phyloP scores from a whole-genome alignment of 2,113 vertebrate genomes.

The Chamaea fasciata region DNA sequence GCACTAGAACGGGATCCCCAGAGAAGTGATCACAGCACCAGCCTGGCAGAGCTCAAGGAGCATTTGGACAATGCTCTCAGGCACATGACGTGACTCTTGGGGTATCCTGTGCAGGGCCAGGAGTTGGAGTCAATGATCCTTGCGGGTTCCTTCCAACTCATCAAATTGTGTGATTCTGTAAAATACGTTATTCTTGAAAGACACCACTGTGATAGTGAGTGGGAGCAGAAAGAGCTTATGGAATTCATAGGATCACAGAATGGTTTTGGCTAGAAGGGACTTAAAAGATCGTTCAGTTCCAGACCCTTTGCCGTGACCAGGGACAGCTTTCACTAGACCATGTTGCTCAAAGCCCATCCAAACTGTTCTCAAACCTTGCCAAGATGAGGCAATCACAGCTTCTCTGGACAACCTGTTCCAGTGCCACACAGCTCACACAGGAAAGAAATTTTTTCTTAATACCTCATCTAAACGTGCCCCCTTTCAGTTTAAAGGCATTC shows the following conservation, averaged over 20 bases:
- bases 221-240: not conserved
- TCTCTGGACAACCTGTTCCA: not conserved
- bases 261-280: not conserved
- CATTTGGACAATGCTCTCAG: not conserved
- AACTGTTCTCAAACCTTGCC: not conserved
- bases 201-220: not conserved
- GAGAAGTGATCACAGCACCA: not conserved
- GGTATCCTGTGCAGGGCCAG: no score
- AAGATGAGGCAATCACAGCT: not conserved
- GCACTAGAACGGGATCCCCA: not conserved
- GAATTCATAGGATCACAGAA: not conserved
- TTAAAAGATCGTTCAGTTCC: not conserved
- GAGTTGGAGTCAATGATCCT: not conserved
- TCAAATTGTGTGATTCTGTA: not conserved
- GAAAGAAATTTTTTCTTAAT: not conserved
- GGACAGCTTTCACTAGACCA: not conserved
- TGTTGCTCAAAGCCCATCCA: not conserved
- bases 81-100: not conserved
- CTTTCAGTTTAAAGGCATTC: not conserved
- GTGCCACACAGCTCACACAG: not conserved
- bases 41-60: not conserved
- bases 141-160: not conserved
- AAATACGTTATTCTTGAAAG: not conserved
- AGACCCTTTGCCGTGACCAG: not conserved
- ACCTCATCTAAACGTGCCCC: accelerated